Evolutionary conservation across 2,797 vertebrate species (phyloP).

Genomic region (Pseudocheirus occidentalis): DNA sequence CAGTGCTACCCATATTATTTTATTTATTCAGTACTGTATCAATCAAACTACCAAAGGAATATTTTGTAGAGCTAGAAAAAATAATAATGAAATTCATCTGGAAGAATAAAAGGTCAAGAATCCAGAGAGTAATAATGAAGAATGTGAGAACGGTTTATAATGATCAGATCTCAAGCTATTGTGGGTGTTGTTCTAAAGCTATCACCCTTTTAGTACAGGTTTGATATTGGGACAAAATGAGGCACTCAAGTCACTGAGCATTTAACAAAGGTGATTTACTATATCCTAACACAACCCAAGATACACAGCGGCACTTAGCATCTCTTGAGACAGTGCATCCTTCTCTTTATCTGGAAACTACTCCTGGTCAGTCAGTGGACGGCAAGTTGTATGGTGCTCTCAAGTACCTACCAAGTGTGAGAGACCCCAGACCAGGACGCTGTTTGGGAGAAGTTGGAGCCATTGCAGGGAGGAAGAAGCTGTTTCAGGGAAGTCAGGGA

Average conservation of each 20-base stretch:
- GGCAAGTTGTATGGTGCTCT: neutral
- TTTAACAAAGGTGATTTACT: no score
- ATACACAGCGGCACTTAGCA: no score
- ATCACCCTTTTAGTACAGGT: neutral
- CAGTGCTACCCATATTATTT: neutral
- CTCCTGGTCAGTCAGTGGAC: no score
- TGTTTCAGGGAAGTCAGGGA: neutral
- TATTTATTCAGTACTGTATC: neutral
- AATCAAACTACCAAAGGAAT: neutral
- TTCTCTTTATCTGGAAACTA: no score
- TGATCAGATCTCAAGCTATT: neutral
- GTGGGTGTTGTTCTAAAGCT: neutral
- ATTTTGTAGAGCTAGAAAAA: neutral
- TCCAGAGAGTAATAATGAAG: neutral
- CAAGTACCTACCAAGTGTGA: neutral
- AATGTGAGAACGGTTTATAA: neutral
- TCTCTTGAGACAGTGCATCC: no score
- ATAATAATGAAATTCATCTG: neutral
- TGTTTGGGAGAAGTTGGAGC: neutral
- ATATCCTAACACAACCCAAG: no score
- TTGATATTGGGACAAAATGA: neutral
- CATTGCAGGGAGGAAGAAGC: neutral
- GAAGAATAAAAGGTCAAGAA: neutral
- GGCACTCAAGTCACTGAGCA: neutral
- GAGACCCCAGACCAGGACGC: neutral